Conservation (phyloP, 2,797 vertebrate species). For the Sebastes minor region DNA sequence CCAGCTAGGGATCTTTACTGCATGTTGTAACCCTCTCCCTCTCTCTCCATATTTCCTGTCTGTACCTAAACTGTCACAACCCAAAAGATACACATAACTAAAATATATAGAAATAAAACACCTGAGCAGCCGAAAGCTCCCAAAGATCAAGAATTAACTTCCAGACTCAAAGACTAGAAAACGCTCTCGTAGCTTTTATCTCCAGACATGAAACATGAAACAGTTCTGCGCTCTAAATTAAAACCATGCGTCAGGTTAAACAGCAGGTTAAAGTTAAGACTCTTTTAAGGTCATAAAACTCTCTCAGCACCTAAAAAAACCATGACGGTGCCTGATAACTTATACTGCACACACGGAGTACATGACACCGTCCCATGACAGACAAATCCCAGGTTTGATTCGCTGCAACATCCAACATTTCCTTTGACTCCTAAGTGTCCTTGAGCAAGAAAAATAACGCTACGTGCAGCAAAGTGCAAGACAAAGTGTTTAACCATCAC, state of each 20-base stretch:
- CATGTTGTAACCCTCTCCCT: too few species aligned
- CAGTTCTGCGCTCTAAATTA: neutral
- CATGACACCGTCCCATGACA: neutral
- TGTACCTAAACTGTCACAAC: too few species aligned
- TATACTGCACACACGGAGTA: neutral
- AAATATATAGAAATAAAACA: too few species aligned
- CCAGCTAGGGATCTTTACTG: too few species aligned
- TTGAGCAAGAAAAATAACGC: neutral
- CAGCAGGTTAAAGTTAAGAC: neutral
- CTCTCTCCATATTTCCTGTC: too few species aligned
- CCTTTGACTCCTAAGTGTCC: neutral
- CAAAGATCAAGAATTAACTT: too few species aligned
- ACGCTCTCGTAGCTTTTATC: too few species aligned
- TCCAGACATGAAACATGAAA: too few species aligned
- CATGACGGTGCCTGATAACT: slow-evolving; percentile 11
- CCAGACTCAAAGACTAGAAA: too few species aligned
- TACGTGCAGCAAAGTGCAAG: neutral
- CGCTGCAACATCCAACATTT: neutral
- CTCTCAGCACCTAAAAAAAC: neutral
- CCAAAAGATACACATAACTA: too few species aligned
- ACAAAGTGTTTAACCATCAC: neutral
- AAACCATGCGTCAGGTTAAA: slow-evolving; percentile 10
- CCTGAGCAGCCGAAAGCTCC: too few species aligned
- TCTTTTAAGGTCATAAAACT: slow-evolving; percentile 15
- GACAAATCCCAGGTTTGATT: neutral